Conservation (phyloP, 2,113 vertebrate genomes). For the Columba janthina region DNA sequence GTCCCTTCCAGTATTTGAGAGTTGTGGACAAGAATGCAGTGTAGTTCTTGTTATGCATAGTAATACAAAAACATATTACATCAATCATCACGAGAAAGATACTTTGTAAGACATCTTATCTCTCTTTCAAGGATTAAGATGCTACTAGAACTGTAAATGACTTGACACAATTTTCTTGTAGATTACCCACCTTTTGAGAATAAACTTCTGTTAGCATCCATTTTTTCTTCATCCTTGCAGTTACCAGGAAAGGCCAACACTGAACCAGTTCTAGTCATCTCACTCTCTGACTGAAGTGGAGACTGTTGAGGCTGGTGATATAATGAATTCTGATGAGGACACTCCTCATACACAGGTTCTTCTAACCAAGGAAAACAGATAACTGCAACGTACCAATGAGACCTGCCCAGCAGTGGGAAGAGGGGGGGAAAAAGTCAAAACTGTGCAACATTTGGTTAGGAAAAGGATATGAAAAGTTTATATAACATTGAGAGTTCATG, state of each 20-base stretch:
- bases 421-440: neutral
- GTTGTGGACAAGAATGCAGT: neutral
- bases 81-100: neutral
- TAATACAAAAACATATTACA: neutral
- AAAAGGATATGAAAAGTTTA: neutral
- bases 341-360: constrained; percentile 75
- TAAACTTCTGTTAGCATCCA: neutral
- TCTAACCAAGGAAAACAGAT: constrained; percentile 94
- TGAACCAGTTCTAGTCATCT: neutral
- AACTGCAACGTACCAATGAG: constrained; percentile 96
- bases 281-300: neutral
- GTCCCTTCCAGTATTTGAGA: neutral
- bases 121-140: neutral
- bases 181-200: constrained; percentile 14
- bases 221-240: neutral
- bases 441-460: neutral
- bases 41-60: neutral
- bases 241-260: constrained; percentile 23
- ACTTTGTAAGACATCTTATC: neutral
- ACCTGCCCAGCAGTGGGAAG: constrained; percentile 69
- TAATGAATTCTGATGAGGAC: constrained; percentile 11
- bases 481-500: neutral
- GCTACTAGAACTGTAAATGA: neutral
- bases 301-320: neutral
- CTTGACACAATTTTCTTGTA: neutral